phyloP scores from a whole-genome alignment of 2,797 vertebrate species.

The Cercopithecus diana region DNA sequence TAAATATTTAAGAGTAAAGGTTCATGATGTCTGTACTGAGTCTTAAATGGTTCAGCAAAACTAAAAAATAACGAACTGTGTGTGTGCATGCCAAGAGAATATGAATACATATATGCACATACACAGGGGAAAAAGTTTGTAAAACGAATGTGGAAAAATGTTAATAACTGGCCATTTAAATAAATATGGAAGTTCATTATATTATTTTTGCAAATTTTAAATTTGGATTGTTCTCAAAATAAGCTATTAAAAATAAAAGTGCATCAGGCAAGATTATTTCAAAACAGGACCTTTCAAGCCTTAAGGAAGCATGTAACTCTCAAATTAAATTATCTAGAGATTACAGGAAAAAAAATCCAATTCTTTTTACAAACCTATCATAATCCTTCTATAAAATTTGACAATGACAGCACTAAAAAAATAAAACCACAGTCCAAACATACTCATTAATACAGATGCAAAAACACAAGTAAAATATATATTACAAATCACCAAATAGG shows the following conservation, averaged over 20 bases:
- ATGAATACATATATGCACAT: not conserved
- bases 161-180: not conserved
- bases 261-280: not conserved
- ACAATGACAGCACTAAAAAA: conserved; percentile 12
- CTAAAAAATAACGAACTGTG: not conserved
- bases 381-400: not conserved
- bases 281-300: not conserved
- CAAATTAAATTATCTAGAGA: conserved; percentile 16
- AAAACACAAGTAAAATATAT: not conserved
- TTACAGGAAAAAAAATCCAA: not conserved
- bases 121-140: not conserved
- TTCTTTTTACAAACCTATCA: not conserved
- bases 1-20: not conserved
- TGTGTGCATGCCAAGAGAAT: not conserved
- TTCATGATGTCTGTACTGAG: not conserved
- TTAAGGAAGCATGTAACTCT: not conserved
- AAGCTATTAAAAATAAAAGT: conserved; percentile 21
- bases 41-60: not conserved
- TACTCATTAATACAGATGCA: not conserved
- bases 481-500: not conserved
- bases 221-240: conserved; percentile 2
- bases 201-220: not conserved
- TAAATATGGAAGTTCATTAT: not conserved
- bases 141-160: conserved; percentile 10
- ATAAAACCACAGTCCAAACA: not conserved